phyloP scores from a whole-genome alignment of 2,888 invertebrate species.

The Timandra comae region DNA sequence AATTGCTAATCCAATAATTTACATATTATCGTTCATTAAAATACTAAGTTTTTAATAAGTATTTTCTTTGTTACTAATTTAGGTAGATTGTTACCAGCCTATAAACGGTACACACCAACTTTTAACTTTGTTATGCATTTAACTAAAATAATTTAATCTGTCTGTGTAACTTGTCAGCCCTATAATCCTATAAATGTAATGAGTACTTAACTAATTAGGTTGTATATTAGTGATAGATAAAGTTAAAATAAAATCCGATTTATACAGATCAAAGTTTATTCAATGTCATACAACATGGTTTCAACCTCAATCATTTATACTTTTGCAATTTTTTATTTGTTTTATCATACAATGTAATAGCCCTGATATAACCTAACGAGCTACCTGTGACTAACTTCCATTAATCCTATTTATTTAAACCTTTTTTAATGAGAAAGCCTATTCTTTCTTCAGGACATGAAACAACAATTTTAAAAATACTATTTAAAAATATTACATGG shows the following conservation, averaged over 20 bases:
- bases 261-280: constrained; percentile 57
- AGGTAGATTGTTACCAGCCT: no score
- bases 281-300: constrained; percentile 50
- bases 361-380: constrained; percentile 54
- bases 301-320: constrained; percentile 58
- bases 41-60: no score
- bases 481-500: constrained; percentile 53
- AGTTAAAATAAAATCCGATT: constrained; percentile 42
- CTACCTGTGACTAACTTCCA: constrained; percentile 60
- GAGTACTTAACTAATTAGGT: no score
- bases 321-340: constrained; percentile 68
- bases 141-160: no score
- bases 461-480: constrained; percentile 58
- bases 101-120: no score
- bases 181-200: no score
- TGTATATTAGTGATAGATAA: no score
- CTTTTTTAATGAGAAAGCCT: constrained; percentile 53
- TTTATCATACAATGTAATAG: constrained; percentile 64
- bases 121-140: no score
- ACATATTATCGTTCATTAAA: no score
- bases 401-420: constrained; percentile 45
- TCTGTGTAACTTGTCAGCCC: no score
- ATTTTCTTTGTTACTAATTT: no score
- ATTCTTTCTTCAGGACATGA: constrained; percentile 43
- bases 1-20: no score